phyloP scores from a whole-genome alignment of 2,113 vertebrate species.

The Dipodomys stephensi region DNA sequence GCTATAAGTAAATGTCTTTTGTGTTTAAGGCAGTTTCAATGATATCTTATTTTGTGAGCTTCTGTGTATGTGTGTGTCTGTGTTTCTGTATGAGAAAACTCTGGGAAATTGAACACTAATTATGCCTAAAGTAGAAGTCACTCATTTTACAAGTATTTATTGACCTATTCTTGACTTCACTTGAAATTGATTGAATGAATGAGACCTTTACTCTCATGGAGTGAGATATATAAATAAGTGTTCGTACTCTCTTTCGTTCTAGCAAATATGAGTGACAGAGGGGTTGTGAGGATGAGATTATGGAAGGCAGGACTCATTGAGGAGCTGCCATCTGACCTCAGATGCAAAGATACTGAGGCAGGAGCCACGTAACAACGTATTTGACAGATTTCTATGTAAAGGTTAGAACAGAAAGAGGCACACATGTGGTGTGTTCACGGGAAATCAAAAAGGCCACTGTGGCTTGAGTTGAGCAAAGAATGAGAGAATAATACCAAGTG shows the following conservation, averaged over 20 bases:
- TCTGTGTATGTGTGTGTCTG: too few relatives aligned
- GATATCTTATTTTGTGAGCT: not conserved
- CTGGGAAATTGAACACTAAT: not conserved
- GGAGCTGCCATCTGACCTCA: not conserved
- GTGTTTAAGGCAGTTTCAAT: not conserved
- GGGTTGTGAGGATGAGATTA: not conserved
- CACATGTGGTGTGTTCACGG: not conserved
- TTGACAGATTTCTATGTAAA: not conserved
- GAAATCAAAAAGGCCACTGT: not conserved
- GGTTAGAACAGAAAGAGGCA: too few relatives aligned
- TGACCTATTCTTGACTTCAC: not conserved
- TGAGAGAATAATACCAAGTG: not conserved
- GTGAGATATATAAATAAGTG: not conserved
- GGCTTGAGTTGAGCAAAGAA: not conserved
- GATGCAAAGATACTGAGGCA: not conserved
- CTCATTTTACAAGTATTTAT: not conserved
- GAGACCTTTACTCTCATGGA: not conserved
- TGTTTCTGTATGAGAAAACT: not conserved
- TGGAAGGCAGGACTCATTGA: not conserved
- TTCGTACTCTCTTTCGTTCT: not conserved
- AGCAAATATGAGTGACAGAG: not conserved
- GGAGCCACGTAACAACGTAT: not conserved
- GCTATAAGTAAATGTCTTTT: conserved; percentile 35
- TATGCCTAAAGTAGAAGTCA: not conserved
- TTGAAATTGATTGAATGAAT: not conserved